Base-by-base conservation (phyloP, 2,113 vertebrate species). In the Petroica traversi region DNA sequence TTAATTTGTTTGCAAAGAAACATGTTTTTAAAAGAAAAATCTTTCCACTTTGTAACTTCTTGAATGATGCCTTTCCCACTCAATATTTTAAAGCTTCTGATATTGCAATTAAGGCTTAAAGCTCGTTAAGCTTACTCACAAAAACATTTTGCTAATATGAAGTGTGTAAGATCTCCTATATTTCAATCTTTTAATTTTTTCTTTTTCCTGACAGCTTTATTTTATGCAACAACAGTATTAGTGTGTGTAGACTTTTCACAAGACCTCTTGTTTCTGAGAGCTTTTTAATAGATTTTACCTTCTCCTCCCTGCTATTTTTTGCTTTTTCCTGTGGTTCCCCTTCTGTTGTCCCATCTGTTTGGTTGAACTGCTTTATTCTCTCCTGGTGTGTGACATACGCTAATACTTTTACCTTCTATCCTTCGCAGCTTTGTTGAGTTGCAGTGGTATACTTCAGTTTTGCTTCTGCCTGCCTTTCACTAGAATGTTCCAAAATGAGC, bases 291-390 rank as follows among this genome's bases (percentile, higher is more conserved):
- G 73, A 89, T 87, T 96, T 96, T 95, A 92, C 84, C 84, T 88
- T 87, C 66, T 95, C 7, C 31, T 94, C n/a, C 51, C 48, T 69
- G 43, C 49, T 51, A 74, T 91, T 88, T 92, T 88, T 93, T 87
- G 52, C 36, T 43, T 95, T 94, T 96, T 96, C 92, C 62, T 82
- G 69, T 79, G 85, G 66, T 85, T 96, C 61, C 55, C 93, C 86
- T 95, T 97, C 95, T 96, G 91, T 86, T 84, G 84, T 85, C 66
- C 92, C 96, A 95, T 95, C 95, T 96, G 93, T 82, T 92, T 62
- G 46, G 18, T 58, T 91, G 63, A 84, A 62, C 57, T 76, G 88
- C 82, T 86, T 96, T 90, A 72, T 81, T 86, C 16, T 84, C 49
- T 91, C 62, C 86, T 92, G n/a, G 48, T 91, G 58, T 48, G 88